Evolutionary conservation across 2,888 invertebrate species (phyloP).

Genomic region (Horisme vitalbata): DNA sequence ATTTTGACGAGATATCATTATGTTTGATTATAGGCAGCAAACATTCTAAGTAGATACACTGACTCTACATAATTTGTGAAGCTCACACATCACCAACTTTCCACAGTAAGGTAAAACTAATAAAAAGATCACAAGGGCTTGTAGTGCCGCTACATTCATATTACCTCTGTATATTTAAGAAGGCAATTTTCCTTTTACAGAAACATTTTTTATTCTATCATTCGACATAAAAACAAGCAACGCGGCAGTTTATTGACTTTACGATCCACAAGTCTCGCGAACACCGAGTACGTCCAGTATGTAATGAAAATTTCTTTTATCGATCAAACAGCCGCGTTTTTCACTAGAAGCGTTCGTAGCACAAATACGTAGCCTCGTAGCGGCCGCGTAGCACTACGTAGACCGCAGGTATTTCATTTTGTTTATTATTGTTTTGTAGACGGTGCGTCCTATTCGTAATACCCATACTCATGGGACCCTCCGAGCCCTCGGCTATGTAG

Average conservation of each 20-base stretch:
- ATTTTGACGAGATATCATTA: no score
- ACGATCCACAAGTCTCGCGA: constrained; percentile 29
- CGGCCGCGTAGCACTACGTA: constrained; percentile 21
- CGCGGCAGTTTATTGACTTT: constrained; percentile 30
- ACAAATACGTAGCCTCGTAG: constrained; percentile 25
- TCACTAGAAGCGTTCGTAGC: constrained; percentile 27
- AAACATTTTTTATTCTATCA: constrained; percentile 27
- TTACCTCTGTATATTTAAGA: constrained; percentile 24
- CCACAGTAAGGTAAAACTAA: constrained; percentile 2
- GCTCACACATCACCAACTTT: background rate
- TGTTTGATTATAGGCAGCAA: no score
- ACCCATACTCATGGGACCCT: constrained; percentile 22
- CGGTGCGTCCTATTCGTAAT: constrained; percentile 41
- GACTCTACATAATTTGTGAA: no score
- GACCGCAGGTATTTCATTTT: constrained; percentile 40
- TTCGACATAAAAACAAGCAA: constrained; percentile 29
- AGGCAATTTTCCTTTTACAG: constrained; percentile 24
- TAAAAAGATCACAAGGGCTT: constrained; percentile 4
- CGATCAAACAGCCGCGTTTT: constrained; percentile 29
- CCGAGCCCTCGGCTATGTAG: constrained; percentile 38
- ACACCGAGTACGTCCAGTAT: constrained; percentile 26
- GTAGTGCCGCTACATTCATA: constrained; percentile 20
- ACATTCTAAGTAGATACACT: no score
- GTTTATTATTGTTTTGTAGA: constrained; percentile 46
- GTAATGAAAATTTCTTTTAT: constrained; percentile 35